Base-by-base conservation (phyloP, 2,888 invertebrate genomes). In the Dynastes tityus region DNA sequence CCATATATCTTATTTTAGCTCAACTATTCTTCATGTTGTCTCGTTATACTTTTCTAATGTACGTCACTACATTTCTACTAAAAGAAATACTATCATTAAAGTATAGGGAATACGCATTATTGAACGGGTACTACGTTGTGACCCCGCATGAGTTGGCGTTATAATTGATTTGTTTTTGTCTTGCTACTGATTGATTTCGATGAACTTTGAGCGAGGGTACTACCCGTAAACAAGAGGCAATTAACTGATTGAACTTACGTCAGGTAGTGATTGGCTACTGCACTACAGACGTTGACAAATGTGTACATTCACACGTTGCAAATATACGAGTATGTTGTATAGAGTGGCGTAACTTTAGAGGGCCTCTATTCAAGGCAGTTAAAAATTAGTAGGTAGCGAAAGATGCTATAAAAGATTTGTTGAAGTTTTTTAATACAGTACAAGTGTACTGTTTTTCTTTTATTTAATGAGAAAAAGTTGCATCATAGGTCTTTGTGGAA, bases 121-220 rank as follows among this genome's bases (percentile, higher is more conserved):
- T 11, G 45, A 45, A 45, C 8, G 11, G 9, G 11, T 45, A 8
- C 63, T 27, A 61, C 13, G 29, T 27, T 9, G 29, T 63, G 13
- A 32, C 63, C 27, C 29, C 22, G 68, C 29, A 13, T 68, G 22
- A 68, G 68, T 68, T 68, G 53, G 29, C 51, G 68, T 29, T 68
- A 13, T 68, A 68, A 68, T 68, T 51, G 68, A 68, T 51, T 68
- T 68, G 51, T 68, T 68, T 68, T 68, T 68, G 27, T 27, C 29
- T 68, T 51, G 11, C 27, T 4, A 27, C 13, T 68, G 51, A 51
- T 68, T 68, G 53, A 51, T 51, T 68, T 51, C 16, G 3, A 13
- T 68, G 68, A 27, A 29, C 29, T 51, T 68, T 29, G 68, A 8
- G 13, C 51, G 29, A 0, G 67, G 49, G 68, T 68, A 49, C 68